phyloP scores from a whole-genome alignment of 2,113 vertebrate genomes.

The Takifugu bimaculatus region DNA sequence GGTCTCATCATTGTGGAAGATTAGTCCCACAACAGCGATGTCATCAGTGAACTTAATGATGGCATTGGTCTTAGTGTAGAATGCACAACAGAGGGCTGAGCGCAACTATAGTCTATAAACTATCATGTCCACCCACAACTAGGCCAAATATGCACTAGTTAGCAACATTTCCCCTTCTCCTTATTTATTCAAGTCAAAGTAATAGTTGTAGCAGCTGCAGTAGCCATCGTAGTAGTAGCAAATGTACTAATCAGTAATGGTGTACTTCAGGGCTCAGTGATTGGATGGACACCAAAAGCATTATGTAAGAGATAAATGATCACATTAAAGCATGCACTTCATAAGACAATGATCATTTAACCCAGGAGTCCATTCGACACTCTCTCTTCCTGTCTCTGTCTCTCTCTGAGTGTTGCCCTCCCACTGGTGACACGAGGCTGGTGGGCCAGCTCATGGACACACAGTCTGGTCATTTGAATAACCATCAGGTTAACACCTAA shows the following conservation, averaged over 20 bases:
- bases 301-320: slow-evolving; percentile 52
- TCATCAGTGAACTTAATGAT: no score
- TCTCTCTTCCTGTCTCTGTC: slow-evolving; percentile 26
- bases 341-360: slow-evolving; percentile 46
- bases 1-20: no score
- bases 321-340: slow-evolving; percentile 38
- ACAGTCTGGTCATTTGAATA: slow-evolving; percentile 69
- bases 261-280: slow-evolving; percentile 33
- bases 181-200: not conserved
- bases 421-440: slow-evolving; percentile 46
- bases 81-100: no score
- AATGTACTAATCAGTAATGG: slow-evolving; percentile 11
- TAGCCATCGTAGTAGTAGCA: not conserved
- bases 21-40: no score
- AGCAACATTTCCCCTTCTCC: no score
- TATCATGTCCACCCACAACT: no score
- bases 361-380: slow-evolving; percentile 40
- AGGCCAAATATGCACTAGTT: no score
- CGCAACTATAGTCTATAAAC: no score
- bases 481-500: slow-evolving; percentile 75
- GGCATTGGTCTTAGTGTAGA: no score
- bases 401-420: slow-evolving; percentile 38
- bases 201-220: no score
- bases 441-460: slow-evolving; percentile 62
- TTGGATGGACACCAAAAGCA: slow-evolving; percentile 35